Base-by-base conservation (phyloP, 2,113 vertebrate genomes). In the Mola mola region DNA sequence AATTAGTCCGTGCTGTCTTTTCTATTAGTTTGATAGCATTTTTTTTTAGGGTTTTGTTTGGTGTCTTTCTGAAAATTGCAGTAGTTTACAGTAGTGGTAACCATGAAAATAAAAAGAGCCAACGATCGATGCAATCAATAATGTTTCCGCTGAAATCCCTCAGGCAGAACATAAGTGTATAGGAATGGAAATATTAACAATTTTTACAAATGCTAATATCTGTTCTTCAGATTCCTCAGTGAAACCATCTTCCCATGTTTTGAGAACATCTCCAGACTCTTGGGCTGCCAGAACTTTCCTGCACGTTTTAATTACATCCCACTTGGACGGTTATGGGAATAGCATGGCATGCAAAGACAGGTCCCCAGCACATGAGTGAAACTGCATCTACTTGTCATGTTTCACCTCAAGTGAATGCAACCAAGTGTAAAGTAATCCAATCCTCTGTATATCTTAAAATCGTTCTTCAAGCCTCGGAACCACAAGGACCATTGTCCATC, bases 271-370 rank as follows among this genome's bases (percentile, higher is more conserved):
- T 80, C 51, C 26, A 24, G 65, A 65, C 50, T 44, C 55, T 48
- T 17, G 1, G 66, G 49, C 25, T 37, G 57, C 44, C 38, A 19
- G 58, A 68, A 70, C 70, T 34, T 81, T 68, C 44, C 34, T 63
- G 21, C 28, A 51, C 56, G 49, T 72, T 83, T 72, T 83, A 87
- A 84, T 81, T 81, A 81, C 51, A 62, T 72, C 58, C 67, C 34
- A 41, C 49, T 62, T 53, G 72, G 52, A 52, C n/a, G 69, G 66
- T 62, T 78, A 17, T 21, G 66, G 68, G 77, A 85, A 74, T 31
- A 73, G 46, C 33, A 56, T 7, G 13, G 44, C 46, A 62, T 68
- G 15, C 13, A 28, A 42, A 74, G 0, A 2, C 51, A 13, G 19
- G 49, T 67, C 63, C 63, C 66, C 19, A 8, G 36, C 25, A 41